Conservation (phyloP, 2,888 invertebrate genomes). For the Tetropium fuscum region DNA sequence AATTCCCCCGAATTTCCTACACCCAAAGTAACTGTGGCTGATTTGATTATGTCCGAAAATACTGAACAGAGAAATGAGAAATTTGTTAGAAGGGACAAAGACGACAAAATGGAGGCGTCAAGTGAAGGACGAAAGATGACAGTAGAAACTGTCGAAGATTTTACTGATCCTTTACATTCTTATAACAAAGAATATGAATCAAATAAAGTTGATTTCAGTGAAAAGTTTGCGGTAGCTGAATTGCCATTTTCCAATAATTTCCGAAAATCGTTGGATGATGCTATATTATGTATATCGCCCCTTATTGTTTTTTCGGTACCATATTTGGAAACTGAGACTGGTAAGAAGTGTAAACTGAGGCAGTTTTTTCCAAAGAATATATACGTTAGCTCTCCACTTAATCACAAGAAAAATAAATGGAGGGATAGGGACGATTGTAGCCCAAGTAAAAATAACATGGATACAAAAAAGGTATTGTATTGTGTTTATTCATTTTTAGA, state of each 20-base stretch:
- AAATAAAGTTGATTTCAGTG: constrained; percentile 34
- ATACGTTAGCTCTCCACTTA: constrained; percentile 76
- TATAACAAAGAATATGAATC: constrained; percentile 45
- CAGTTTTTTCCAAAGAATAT: constrained; percentile 79
- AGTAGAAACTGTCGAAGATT: constrained; percentile 76
- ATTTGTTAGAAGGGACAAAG: constrained; percentile 4
- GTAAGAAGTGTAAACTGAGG: constrained; percentile 80
- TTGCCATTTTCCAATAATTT: constrained; percentile 76
- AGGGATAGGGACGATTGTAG: constrained; percentile 43
- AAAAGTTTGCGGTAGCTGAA: constrained; percentile 68
- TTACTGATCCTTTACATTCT: constrained; percentile 83
- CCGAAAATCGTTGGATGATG: constrained; percentile 79
- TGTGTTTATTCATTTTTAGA: too few relatives aligned
- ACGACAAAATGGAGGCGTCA: constrained; percentile 11
- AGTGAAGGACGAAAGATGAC: constrained; percentile 63
- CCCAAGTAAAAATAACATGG: constrained; percentile 7
- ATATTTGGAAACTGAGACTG: constrained; percentile 87
- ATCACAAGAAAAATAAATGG: constrained; percentile 47
- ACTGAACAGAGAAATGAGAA: constrained; percentile 6
- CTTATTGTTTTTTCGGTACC: constrained; percentile 87
- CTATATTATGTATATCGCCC: constrained; percentile 87
- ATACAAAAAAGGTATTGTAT: constrained; percentile 44
- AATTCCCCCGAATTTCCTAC: constrained; percentile 55
- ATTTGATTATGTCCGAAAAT: background rate
- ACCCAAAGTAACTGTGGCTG: constrained; percentile 28